Evolutionary conservation across 2,888 invertebrate species (phyloP), one percentile per base, ranked within the genome.

Genomic region (Megalurothrips usitatus): DNA sequence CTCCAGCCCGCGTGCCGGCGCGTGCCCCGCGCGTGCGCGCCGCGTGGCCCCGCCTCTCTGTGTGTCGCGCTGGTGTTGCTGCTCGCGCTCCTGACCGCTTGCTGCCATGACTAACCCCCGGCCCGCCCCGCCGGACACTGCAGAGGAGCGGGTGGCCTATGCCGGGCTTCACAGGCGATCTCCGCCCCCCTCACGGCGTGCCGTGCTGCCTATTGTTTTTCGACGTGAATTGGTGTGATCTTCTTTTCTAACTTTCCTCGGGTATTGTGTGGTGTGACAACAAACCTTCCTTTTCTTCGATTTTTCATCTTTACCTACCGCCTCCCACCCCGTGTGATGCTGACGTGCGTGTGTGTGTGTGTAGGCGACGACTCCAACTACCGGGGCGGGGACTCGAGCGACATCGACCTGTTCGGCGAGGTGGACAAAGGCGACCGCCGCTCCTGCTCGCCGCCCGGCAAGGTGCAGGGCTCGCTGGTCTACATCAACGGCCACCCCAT

Each of bases 401-500:
- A 80, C 47, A 75, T 82, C 47, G 82, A 83, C 79, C 82, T 83
- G 80, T 82, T 83, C 12, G 68, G 68, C 23, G 68, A 75, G 68
- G 68, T 75, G 68, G 68, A 75, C 68, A 83, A 78, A 68, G 83
- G 82, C 79, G 83, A 80, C 81, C 82, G 82, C 81, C 82, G 86
- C 68, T 88, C 85, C 28, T 94, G 94, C 85, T 92, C 92, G 28
- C 92, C 92, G 4, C 93, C 93, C 2, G 92, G 88, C 85, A 91
- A 93, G 86, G 92, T 94, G 79, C 93, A 94, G 86, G 94, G 94
- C n/a, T 93, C 94, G 11, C 87, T 95, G 82, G 90, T 94, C 43
- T 88, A 87, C 83, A 88, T 92, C 82, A 93, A 94, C 85, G 93
- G 93, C 0, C 90, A 92, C 49, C 92, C 92, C 43, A 87, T 93